These are phyloP conservation scores for Tenthredo distinguenda DNA, from an alignment of 2,888 invertebrate species.

Conservation along the genomic window DNA sequence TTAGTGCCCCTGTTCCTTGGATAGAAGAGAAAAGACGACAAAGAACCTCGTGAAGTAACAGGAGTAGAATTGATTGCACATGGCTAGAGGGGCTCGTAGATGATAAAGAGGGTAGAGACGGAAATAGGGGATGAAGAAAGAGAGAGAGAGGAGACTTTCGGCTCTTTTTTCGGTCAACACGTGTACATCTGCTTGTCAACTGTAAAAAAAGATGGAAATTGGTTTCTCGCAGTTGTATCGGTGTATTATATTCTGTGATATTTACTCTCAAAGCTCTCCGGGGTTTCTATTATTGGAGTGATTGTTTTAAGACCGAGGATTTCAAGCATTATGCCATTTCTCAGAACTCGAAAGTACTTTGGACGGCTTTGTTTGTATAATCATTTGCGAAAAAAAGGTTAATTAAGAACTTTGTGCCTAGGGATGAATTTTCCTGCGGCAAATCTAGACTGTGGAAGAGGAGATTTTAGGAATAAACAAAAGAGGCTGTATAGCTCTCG, in stretches of 20 bases:
- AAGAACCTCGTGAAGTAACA: not conserved
- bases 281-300: not conserved
- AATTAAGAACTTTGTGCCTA: not conserved
- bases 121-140: not conserved
- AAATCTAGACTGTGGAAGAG: not conserved
- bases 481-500: not conserved
- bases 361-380: not conserved
- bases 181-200: not conserved
- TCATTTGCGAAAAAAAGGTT: not conserved
- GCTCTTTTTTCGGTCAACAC: not conserved
- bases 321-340: not conserved
- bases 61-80: conserved; percentile 20
- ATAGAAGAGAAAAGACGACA: not conserved
- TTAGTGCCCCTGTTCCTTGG: not conserved
- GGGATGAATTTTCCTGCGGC: not conserved
- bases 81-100: not conserved
- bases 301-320: not conserved
- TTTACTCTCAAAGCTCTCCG: not conserved
- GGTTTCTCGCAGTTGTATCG: not conserved
- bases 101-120: not conserved
- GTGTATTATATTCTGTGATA: not conserved
- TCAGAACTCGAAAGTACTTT: too few relatives aligned
- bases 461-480: not conserved
- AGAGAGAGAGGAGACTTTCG: not conserved
- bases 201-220: not conserved